phyloP scores from a whole-genome alignment of 2,113 vertebrate species.

The Tyrannus savana region DNA sequence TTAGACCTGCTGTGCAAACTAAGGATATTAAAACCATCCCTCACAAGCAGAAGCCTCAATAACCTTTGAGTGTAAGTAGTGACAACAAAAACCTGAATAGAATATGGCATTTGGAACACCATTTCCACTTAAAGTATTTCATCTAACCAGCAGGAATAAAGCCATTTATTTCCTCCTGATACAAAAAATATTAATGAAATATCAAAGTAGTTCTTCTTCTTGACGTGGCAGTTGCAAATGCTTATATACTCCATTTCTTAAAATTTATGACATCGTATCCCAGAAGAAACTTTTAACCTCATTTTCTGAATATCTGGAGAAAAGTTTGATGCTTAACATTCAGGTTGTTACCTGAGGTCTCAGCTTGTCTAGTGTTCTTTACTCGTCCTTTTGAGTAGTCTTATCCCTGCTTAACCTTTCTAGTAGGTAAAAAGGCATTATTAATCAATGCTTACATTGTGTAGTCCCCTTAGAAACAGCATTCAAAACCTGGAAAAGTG shows the following conservation, averaged over 20 bases:
- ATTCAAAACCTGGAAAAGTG: slow-evolving; percentile 61
- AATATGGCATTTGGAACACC: neutral
- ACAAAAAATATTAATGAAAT: neutral
- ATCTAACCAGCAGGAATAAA: neutral
- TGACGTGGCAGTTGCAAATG: neutral
- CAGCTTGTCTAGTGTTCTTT: slow-evolving; percentile 12
- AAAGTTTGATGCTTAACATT: slow-evolving; percentile 32
- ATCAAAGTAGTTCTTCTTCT: neutral
- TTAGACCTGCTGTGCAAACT: neutral
- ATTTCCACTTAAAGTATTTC: neutral
- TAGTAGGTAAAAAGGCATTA: slow-evolving; percentile 70
- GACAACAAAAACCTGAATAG: neutral
- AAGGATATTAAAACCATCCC: neutral
- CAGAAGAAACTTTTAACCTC: neutral
- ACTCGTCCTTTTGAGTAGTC: slow-evolving; percentile 40
- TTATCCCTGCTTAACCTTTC: slow-evolving; percentile 64
- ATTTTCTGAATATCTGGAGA: neutral
- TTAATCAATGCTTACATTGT: slow-evolving; percentile 69
- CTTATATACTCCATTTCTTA: neutral
- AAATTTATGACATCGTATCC: neutral
- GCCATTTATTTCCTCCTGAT: neutral
- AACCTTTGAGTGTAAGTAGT: neutral
- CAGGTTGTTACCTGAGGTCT: slow-evolving; percentile 44
- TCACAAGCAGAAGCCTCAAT: neutral
- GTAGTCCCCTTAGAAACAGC: slow-evolving; percentile 62